These are phyloP conservation scores for Xiphorhynchus elegans DNA, from an alignment of 2,113 vertebrate genomes.

Conservation along the genomic window DNA sequence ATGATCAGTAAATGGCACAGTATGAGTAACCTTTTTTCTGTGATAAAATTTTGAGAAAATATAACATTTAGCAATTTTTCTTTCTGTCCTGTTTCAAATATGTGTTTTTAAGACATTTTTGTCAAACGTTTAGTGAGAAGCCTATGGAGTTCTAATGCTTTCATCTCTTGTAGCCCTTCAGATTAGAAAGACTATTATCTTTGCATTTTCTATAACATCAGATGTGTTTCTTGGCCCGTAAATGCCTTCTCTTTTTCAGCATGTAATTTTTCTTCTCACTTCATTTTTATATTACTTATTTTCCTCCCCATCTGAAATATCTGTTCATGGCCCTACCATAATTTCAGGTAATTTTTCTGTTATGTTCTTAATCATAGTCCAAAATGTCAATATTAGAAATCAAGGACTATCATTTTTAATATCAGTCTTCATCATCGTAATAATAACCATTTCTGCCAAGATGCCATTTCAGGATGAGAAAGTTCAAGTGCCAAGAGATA, in stretches of 20 bases:
- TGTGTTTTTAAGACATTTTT: background rate
- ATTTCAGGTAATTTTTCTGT: background rate
- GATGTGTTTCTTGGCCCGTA: background rate
- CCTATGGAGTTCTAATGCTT: background rate
- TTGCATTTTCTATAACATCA: background rate
- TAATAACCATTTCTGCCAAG: background rate
- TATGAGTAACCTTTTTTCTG: background rate
- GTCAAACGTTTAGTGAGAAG: background rate
- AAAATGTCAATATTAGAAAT: background rate
- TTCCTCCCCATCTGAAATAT: background rate
- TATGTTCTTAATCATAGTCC: background rate
- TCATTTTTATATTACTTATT: background rate
- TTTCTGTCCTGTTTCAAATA: background rate
- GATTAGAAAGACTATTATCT: background rate
- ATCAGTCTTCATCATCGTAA: background rate
- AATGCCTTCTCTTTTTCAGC: background rate
- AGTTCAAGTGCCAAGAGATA: slow-evolving; percentile 52
- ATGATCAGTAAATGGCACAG: background rate
- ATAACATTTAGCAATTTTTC: background rate
- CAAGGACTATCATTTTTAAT: background rate
- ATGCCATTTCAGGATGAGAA: background rate
- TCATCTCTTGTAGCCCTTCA: background rate
- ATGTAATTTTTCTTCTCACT: background rate
- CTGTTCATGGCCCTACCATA: background rate
- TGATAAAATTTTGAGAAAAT: background rate